These are phyloP conservation scores for Bradysia coprophila DNA, from an alignment of 1,140 invertebrate genomes.

Conservation along the genomic window DNA sequence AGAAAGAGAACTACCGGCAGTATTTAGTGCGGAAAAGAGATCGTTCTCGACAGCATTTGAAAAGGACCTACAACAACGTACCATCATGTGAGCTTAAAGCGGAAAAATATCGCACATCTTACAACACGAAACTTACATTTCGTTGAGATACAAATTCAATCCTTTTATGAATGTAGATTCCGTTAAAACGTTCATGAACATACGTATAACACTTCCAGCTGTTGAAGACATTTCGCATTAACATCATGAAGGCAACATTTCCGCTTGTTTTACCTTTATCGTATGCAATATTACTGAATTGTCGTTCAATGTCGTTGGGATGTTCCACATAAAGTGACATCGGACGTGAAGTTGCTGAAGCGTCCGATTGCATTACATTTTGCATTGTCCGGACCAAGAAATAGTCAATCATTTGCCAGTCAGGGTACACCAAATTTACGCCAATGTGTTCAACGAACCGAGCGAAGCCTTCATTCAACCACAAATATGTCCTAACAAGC, in stretches of 20 bases:
- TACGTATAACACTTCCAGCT: not conserved
- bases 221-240: not conserved
- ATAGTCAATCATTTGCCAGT: conserved; percentile 31
- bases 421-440: conserved; percentile 24
- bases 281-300: conserved; percentile 70
- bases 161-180: not conserved
- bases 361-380: conserved; percentile 12
- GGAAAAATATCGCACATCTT: not conserved
- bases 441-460: conserved; percentile 25
- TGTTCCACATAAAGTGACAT: conserved; percentile 49
- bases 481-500: conserved; percentile 21
- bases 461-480: conserved; percentile 32
- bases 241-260: not conserved
- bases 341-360: conserved; percentile 33
- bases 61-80: not conserved
- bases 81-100: not conserved
- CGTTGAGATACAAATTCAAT: not conserved
- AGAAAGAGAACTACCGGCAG: not conserved
- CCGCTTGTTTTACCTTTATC: conserved; percentile 41
- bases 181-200: not conserved
- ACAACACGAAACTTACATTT: not conserved
- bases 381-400: conserved; percentile 34
- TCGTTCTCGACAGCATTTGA: not conserved
- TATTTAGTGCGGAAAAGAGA: not conserved
- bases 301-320: conserved; percentile 47